These are phyloP conservation scores for Portunus trituberculatus DNA, from an alignment of 1,140 invertebrate species.

Conservation along the genomic window DNA sequence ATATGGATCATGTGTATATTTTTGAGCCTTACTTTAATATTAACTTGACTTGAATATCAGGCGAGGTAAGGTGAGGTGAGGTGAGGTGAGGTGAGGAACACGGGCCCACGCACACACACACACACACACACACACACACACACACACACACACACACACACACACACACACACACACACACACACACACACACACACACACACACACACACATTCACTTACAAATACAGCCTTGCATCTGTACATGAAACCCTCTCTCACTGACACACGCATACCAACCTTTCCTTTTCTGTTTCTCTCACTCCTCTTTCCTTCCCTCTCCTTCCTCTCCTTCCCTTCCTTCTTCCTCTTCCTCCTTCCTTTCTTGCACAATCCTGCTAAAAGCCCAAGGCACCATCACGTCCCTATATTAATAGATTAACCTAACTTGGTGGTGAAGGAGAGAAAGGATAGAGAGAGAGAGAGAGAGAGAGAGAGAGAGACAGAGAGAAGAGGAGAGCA, in stretches of 20 bases:
- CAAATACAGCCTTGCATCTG: too few species aligned
- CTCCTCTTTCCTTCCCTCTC: not conserved
- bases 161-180: not conserved
- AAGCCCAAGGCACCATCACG: not conserved
- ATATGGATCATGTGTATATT: too few species aligned
- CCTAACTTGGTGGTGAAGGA: not conserved
- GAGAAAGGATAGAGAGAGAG: too few species aligned
- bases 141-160: constrained; percentile 19
- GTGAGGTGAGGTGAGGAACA: too few species aligned
- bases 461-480: too few species aligned
- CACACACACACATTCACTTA: too few species aligned
- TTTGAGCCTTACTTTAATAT: too few species aligned
- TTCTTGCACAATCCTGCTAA: not conserved
- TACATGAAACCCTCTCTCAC: too few species aligned
- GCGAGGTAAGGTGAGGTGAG: too few species aligned
- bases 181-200: too few species aligned
- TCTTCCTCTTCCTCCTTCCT: not conserved
- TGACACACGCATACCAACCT: not conserved
- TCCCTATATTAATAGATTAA: constrained; percentile 16
- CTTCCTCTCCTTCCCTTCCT: not conserved
- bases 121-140: constrained; percentile 7
- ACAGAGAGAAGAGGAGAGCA: too few species aligned
- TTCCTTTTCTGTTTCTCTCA: not conserved
- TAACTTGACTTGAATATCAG: too few species aligned
- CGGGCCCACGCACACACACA: not conserved